phyloP scores from a whole-genome alignment of 2,113 vertebrate species.

The Polypterus bichir region DNA sequence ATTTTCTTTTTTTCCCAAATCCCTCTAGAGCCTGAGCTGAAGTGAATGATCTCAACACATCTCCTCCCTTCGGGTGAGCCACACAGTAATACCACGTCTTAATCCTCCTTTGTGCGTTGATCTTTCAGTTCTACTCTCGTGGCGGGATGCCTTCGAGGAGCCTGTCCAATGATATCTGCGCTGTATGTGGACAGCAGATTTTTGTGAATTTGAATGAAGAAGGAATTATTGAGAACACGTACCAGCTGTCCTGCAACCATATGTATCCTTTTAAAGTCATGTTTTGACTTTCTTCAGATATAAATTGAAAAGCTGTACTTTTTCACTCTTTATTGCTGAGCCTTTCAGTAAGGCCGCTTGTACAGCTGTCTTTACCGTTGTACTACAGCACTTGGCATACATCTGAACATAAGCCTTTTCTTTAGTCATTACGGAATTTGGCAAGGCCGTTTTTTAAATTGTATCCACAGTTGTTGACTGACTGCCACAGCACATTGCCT shows the following conservation, averaged over 20 bases:
- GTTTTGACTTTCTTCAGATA: constrained; percentile 15
- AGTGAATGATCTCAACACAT: too few relatives aligned
- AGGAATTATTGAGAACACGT: constrained; percentile 56
- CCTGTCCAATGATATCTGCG: constrained; percentile 38
- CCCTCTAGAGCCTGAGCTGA: too few relatives aligned
- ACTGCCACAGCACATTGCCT: too few relatives aligned
- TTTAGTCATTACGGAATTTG: too few relatives aligned
- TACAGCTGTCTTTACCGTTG: background rate
- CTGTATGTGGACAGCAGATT: constrained; percentile 50
- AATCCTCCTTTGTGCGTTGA: background rate
- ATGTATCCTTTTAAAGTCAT: constrained; percentile 39
- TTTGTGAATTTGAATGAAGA: constrained; percentile 55
- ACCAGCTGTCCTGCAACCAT: constrained; percentile 61
- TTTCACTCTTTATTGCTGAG: constrained; percentile 1
- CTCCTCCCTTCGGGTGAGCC: too few relatives aligned
- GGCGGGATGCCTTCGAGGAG: constrained; percentile 47
- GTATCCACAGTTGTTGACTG: too few relatives aligned
- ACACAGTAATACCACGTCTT: too few relatives aligned
- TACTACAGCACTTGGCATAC: too few relatives aligned
- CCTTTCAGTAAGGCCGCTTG: background rate
- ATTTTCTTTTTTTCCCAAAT: too few relatives aligned
- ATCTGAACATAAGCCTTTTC: too few relatives aligned
- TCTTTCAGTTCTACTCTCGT: constrained; percentile 47
- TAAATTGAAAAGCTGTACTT: background rate
- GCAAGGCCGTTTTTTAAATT: too few relatives aligned